These are phyloP conservation scores for Dromaius novaehollandiae DNA, from an alignment of 2,113 vertebrate genomes.

Conservation along the genomic window DNA sequence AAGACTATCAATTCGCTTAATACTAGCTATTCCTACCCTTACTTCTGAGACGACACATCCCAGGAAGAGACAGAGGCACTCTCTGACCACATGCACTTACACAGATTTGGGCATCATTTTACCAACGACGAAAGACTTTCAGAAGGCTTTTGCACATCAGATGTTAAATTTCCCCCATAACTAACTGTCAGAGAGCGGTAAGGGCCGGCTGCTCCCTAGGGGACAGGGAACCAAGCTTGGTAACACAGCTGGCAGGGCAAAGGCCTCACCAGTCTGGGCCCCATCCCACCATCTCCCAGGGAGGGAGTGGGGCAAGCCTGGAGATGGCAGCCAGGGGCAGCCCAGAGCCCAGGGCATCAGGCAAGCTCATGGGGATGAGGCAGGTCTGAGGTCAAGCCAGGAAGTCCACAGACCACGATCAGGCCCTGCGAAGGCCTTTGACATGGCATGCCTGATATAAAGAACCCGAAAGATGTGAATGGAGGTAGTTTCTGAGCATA, in stretches of 20 bases:
- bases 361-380: neutral
- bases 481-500: rapidly evolving
- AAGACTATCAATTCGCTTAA: neutral
- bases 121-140: neutral
- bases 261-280: neutral
- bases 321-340: neutral
- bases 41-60: neutral
- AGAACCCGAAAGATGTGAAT: rapidly evolving
- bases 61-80: neutral
- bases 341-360: neutral
- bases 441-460: rapidly evolving
- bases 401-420: neutral
- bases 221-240: neutral
- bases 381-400: neutral
- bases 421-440: neutral
- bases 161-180: neutral
- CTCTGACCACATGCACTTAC: neutral
- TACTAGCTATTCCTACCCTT: neutral
- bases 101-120: neutral
- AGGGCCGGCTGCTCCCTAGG: neutral
- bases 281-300: neutral
- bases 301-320: neutral
- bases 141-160: neutral
- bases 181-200: neutral
- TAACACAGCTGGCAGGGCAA: neutral